These are phyloP conservation scores for Leptinotarsa undecemlineata DNA, from an alignment of 1,140 invertebrate genomes.

Conservation along the genomic window DNA sequence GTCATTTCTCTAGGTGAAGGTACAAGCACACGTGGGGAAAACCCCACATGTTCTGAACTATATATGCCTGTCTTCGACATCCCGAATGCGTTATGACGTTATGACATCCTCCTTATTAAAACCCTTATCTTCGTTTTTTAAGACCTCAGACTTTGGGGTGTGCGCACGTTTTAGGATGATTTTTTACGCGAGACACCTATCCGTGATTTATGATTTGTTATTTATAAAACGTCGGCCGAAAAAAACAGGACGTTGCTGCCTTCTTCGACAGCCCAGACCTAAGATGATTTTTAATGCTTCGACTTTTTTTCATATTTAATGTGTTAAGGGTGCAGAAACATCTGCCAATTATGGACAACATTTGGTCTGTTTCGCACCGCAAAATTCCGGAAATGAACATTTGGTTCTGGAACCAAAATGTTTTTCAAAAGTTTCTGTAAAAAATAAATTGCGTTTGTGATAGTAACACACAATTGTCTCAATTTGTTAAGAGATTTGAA, in stretches of 20 bases:
- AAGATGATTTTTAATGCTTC: slow-evolving; percentile 3
- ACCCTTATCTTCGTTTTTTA: slow-evolving; percentile 1
- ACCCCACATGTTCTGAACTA: neutral
- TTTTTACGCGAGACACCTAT: slow-evolving; percentile 5
- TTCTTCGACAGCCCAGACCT: neutral
- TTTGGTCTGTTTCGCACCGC: slow-evolving; percentile 1
- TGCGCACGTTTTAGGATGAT: slow-evolving; percentile 1
- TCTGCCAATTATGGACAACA: neutral
- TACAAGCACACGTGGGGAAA: neutral
- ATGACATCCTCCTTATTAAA: slow-evolving; percentile 8
- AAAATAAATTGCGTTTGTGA: too few relatives aligned
- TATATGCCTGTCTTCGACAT: neutral
- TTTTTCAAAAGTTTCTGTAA: too few relatives aligned
- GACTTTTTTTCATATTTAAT: slow-evolving; percentile 5
- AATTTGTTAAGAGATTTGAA: too few relatives aligned
- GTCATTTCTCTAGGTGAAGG: neutral
- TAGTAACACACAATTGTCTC: too few relatives aligned
- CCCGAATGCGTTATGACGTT: slow-evolving; percentile 7
- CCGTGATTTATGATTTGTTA: slow-evolving; percentile 2
- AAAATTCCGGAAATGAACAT: neutral
- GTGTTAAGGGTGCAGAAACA: neutral
- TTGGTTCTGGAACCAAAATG: too few relatives aligned
- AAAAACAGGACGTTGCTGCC: slow-evolving; percentile 4
- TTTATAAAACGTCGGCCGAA: slow-evolving; percentile 5
- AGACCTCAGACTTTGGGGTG: neutral